These are phyloP conservation scores for Schizopygopsis pylzovi DNA, from an alignment of 2,797 vertebrate species.

Conservation along the genomic window DNA sequence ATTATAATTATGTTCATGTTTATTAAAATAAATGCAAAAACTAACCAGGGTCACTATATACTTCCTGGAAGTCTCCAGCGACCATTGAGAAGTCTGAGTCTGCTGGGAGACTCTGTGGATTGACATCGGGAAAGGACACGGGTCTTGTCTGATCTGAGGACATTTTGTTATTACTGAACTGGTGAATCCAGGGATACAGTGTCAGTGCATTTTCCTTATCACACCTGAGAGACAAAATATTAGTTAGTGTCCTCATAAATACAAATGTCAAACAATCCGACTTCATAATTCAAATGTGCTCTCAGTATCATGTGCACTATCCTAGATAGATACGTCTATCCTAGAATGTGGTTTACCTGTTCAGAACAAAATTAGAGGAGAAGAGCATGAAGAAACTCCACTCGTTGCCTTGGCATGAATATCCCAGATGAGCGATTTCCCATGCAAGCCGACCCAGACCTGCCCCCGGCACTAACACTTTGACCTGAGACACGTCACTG, in stretches of 20 bases:
- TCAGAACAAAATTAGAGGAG: slow-evolving; percentile 98
- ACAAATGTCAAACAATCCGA: background rate
- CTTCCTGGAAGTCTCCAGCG: slow-evolving; percentile 97
- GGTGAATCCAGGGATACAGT: slow-evolving; percentile 98
- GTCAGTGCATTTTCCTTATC: slow-evolving; percentile 90
- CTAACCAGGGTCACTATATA: slow-evolving; percentile 91
- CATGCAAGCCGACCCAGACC: slow-evolving; percentile 97
- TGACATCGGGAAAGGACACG: slow-evolving; percentile 92
- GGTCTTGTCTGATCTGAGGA: slow-evolving; percentile 93
- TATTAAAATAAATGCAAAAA: slow-evolving; percentile 30
- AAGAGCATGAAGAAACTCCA: slow-evolving; percentile 99
- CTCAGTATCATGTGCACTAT: background rate
- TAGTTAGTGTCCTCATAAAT: background rate
- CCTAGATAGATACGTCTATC: background rate
- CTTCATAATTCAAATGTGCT: background rate
- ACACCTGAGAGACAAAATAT: slow-evolving; percentile 80
- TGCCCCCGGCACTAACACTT: slow-evolving; percentile 95
- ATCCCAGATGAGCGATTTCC: slow-evolving; percentile 96
- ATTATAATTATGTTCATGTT: background rate
- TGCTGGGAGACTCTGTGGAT: slow-evolving; percentile 91
- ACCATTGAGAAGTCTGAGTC: slow-evolving; percentile 98
- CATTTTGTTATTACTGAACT: slow-evolving; percentile 98
- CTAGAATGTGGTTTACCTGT: slow-evolving; percentile 84
- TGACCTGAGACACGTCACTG: slow-evolving; percentile 94
- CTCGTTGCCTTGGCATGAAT: slow-evolving; percentile 97